Percentiles rank a stretch among this genome's conserved stretches.
Conservation (phyloP, 2,888 invertebrate genomes). For the Helleia helle region DNA sequence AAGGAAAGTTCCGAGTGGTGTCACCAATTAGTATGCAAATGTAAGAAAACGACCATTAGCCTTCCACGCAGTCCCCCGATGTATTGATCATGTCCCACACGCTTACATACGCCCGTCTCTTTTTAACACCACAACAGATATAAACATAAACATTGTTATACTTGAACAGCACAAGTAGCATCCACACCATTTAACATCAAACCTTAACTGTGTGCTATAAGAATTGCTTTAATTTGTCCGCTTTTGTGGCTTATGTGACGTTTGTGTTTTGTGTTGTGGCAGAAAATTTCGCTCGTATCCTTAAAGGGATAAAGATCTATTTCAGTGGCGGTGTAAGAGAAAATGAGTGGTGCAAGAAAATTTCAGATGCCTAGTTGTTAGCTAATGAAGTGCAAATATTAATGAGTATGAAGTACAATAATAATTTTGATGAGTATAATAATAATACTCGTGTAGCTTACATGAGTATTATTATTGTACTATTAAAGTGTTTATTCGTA, state of each 20-base stretch:
- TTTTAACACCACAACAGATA: conserved; percentile 71
- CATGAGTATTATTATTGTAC: too few relatives aligned
- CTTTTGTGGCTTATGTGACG: conserved; percentile 18
- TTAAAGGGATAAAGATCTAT: conserved; percentile 72
- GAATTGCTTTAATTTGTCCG: conserved; percentile 13
- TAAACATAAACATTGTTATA: conserved; percentile 57
- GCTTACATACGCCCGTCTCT: conserved; percentile 69
- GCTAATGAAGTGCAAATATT: too few relatives aligned
- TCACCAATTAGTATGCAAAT: conserved; percentile 71
- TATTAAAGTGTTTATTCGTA: too few relatives aligned
- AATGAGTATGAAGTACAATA: too few relatives aligned
- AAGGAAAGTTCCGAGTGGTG: conserved; percentile 43
- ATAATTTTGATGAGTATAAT: too few relatives aligned
- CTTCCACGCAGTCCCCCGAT: conserved; percentile 41
- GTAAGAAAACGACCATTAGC: conserved; percentile 70
- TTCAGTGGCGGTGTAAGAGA: conserved; percentile 54
- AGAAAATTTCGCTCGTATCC: conserved; percentile 63
- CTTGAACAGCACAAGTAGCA: conserved; percentile 36
- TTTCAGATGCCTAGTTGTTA: too few relatives aligned
- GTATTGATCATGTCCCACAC: conserved; percentile 70
- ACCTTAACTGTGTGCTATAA: neutral
- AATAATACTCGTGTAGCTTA: too few relatives aligned
- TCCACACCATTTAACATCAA: conserved; percentile 19
- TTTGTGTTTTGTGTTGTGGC: conserved; percentile 45
- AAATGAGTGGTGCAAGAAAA: conserved; percentile 54